Evolutionary conservation across 2,113 vertebrate genomes (phyloP), one percentile per base, ranked within the genome.

Genomic region (Tetrax tetrax): DNA sequence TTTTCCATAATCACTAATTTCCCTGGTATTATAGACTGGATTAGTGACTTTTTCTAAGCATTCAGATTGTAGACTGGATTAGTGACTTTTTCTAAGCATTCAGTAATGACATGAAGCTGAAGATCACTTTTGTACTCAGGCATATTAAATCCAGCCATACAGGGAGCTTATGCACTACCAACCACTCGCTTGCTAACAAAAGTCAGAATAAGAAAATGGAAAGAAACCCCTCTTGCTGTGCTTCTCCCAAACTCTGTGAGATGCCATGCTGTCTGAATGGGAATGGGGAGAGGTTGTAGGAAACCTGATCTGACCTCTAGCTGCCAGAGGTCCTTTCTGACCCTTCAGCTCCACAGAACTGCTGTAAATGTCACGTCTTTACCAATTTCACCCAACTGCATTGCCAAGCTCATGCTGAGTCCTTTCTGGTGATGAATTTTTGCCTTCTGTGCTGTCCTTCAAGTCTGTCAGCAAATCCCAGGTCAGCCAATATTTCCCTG

Each of bases 11-110:
- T 72, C 3, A 1, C 50, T 86, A n/a, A 61, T 90, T 88, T 85
- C 21, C 11, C 63, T 72, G 28, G 37, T 60, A 65, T 57, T 88
- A 25, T 70, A 83, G 45, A 13, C 12, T 68, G 45, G 54, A 93
- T 92, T 95, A 92, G 83, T 90, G 78, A 69, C 48, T 94, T 93
- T 60, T 85, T 41, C 29, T 76, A 69, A 91, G 45, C 50, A 69
- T 60, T 50, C 63, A 48, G 79, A 65, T 56, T 87, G 29, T 70
- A 83, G 45, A 13, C 14, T 68, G 45, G 59, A 93, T 92, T 95
- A 92, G 83, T 90, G 78, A 69, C 48, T 94, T 93, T 60, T 85
- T 41, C 29, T 76, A 69, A 93, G 45, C 50, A 69, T 60, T 50
- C 63, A 48, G 79, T 77, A 88, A 80, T 70, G 79, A 63, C 90